Base-by-base conservation (phyloP, 2,888 invertebrate genomes). In the Sphecodes monilicornis region DNA sequence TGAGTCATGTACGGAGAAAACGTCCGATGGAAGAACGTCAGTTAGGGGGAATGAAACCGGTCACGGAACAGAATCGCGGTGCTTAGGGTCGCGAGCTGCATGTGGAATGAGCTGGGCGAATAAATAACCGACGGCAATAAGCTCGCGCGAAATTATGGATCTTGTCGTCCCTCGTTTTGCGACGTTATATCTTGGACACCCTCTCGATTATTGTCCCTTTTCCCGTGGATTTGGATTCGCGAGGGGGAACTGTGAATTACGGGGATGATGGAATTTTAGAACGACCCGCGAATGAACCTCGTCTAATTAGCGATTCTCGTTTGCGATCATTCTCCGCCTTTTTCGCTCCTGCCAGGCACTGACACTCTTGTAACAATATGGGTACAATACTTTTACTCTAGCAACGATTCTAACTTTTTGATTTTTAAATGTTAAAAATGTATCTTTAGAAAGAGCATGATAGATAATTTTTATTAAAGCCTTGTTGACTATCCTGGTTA, bases 101-200 rank as follows among this genome's bases (percentile, higher is more conserved):
- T 93, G 91, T 91, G 89, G 88, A 93, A 93, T 92, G 92, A 93
- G 92, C 82, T 78, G 77, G 80, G 86, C 88, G 91, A 90, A 93
- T 93, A 91, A 94, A 94, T 93, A 94, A 93, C 92, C 86, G 92
- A 88, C 90, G 90, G 92, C 92, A 94, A 93, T 93, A 93, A 93
- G 92, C 92, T 90, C 89, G 91, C 90, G 91, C 91, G 91, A 93
- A 93, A 93, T 94, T 93, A 93, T 92, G 92, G 93, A 92, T 92
- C 90, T 89, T 90, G 91, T 92, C 93, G 90, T 91, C 85, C 89
- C 88, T 83, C 88, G 85, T 82, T 80, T 89, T 78, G 82, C 78
- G 76, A 46, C 80, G 76, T 84, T 84, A 69, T 84, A 88, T 85
- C 83, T 83, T 74, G 54, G 72, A 36, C 60, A 78, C 84, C 89